Conservation (phyloP, 2,888 invertebrate genomes). For the Melolontha melolontha region DNA sequence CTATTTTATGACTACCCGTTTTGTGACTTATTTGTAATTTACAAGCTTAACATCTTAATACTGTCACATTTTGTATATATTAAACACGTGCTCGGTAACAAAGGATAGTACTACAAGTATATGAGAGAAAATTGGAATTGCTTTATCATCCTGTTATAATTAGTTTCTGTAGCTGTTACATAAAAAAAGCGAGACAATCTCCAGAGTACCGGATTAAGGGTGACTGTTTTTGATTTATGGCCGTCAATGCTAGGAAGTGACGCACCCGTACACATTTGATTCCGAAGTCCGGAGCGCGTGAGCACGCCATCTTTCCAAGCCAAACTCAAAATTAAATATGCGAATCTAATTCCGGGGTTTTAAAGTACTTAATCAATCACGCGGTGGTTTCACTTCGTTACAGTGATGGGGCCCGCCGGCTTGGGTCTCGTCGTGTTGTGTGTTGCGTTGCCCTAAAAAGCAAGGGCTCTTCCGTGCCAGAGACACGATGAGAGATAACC, state of each 20-base stretch:
- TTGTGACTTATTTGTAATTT: too few relatives aligned
- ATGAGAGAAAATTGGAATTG: conserved; percentile 32
- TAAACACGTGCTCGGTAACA: too few relatives aligned
- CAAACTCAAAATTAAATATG: conserved; percentile 63
- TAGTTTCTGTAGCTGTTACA: conserved; percentile 61
- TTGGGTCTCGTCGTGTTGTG: conserved; percentile 23
- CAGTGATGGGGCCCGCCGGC: conserved; percentile 50
- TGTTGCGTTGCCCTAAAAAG: too few relatives aligned
- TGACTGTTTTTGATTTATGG: conserved; percentile 65
- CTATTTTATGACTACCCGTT: too few relatives aligned
- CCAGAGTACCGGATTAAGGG: conserved; percentile 62
- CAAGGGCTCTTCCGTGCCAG: conserved; percentile 26
- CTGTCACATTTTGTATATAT: too few relatives aligned
- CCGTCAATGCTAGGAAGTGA: conserved; percentile 60
- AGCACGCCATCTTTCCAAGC: conserved; percentile 55
- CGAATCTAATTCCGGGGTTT: conserved; percentile 64
- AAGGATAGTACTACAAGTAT: neutral
- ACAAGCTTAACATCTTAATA: too few relatives aligned
- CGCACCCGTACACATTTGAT: conserved; percentile 54
- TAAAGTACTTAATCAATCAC: conserved; percentile 65
- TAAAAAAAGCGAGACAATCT: conserved; percentile 59
- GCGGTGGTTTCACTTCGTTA: conserved; percentile 50
- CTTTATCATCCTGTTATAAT: conserved; percentile 64
- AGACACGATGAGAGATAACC: conserved; percentile 35
- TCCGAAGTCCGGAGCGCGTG: conserved; percentile 46